Evolutionary conservation across 1,140 invertebrate genomes (phyloP), one percentile per base, ranked within the genome.

Genomic region (Pseudomyrmex concolor): DNA sequence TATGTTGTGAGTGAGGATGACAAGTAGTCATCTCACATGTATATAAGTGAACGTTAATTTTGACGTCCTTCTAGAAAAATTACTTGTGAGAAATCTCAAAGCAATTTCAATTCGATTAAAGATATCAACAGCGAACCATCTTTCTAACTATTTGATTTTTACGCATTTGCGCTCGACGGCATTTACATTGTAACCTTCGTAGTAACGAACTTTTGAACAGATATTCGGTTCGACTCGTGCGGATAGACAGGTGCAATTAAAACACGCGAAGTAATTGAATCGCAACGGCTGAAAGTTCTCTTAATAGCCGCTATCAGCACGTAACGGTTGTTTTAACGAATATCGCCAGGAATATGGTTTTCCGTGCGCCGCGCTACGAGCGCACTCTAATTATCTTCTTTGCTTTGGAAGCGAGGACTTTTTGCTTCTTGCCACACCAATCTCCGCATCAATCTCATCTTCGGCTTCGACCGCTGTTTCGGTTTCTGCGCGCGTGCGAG

Each of bases 271-370:
- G 84, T 90, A 91, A 91, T 91, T 90, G 87, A 88, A 90, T 88
- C 86, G 89, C 87, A 34, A 91, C 84, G 86, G 85, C 81, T 88
- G 82, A 91, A 92, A 91, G 86, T 92, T 91, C 66, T 64, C 83
- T 74, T 90, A 92, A 92, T 91, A 89, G 83, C 73, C 85, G 86
- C 88, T 91, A 92, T 91, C 90, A 89, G 87, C 86, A 84, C 57
- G 85, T 90, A 90, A 90, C 87, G 89, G 85, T 87, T 89, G 88
- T 89, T 92, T 84, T 89, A 92, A 91, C 84, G 90, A 92, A 89
- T 90, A 91, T 84, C 68, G 85, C 84, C 50, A 57, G 71, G 66
- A 87, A 84, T 83, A 86, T 84, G 83, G 62, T 68, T 85, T 84
- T 83, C 70, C 50, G 10, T 5, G 15, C 63, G 10, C 51, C 1